Evolutionary conservation across 2,888 invertebrate species (phyloP), one percentile per base, ranked within the genome.

Genomic region (Furcula furcula): DNA sequence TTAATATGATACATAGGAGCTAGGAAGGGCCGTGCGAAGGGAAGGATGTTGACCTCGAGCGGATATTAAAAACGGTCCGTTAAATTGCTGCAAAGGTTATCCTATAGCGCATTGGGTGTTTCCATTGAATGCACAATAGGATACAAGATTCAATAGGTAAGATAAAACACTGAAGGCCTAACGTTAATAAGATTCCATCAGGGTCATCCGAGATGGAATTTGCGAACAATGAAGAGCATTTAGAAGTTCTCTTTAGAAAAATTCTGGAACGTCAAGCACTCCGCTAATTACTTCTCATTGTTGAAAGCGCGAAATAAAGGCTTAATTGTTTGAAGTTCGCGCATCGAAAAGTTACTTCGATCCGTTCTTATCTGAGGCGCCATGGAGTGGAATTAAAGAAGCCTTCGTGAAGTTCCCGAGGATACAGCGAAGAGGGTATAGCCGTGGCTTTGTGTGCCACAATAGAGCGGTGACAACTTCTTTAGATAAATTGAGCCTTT

Each of bases 41-140:
- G 55, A 68, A 72, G 76, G 75, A 66, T 75, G 66, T 80, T 76
- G 84, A 84, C 77, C 83, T 74, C 74, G 40, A 51, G 57, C 80
- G 87, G 83, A 84, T 83, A 84, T 84, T 77, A 77, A 80, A 84
- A 81, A 77, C 79, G 74, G 69, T 69, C 77, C 74, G 76, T 74
- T 69, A 70, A 80, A 83, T 80, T 79, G 79, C 65, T 68, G 52
- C 60, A 71, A 69, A 74, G 75, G 76, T 81, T 74, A 76, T 78
- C n/a, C 75, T 64, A 67, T 49, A 53, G 61, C 68, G 67, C 74
- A 81, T 81, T 76, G 76, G 70, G 63, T 62, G 61, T 69, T 78
- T 78, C 79, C 76, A 70, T 54, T 62, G 45, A 47, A 52, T 53
- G 52, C 65, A n/a, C 63, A 61, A 64, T 61, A 67, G 61, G 61